Evolutionary conservation across 2,113 vertebrate genomes (phyloP).

Genomic region (Bettongia penicillata): DNA sequence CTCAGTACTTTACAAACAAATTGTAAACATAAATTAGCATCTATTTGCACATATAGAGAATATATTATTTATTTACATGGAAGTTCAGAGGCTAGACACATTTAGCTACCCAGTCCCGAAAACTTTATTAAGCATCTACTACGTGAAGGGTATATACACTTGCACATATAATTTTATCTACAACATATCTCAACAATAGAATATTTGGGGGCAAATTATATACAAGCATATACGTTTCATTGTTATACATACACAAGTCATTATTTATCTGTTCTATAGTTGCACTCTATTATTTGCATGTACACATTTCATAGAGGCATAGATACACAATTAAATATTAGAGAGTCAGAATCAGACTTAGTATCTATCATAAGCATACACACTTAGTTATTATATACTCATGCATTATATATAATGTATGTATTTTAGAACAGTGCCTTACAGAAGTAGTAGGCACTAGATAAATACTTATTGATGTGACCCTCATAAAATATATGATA

Average conservation of each 20-base stretch:
- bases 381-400: slow-evolving; percentile 36
- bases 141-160: neutral
- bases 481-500: slow-evolving; percentile 24
- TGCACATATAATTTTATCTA: neutral
- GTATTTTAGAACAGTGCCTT: neutral
- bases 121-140: neutral
- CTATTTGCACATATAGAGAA: slow-evolving; percentile 4
- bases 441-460: neutral
- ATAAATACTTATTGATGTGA: neutral
- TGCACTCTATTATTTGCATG: neutral
- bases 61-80: slow-evolving; percentile 17
- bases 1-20: slow-evolving; percentile 33
- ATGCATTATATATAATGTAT: slow-evolving; percentile 2
- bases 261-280: neutral
- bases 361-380: neutral
- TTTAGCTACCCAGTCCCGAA: neutral
- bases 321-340: neutral
- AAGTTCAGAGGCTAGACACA: slow-evolving; percentile 2
- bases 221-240: neutral
- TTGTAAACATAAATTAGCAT: slow-evolving; percentile 22
- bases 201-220: neutral
- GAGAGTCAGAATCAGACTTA: neutral
- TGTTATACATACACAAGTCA: neutral
- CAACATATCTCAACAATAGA: neutral
- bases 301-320: neutral